Evolutionary conservation across 2,888 invertebrate species (phyloP).

Genomic region (Platycheirus rosarum): DNA sequence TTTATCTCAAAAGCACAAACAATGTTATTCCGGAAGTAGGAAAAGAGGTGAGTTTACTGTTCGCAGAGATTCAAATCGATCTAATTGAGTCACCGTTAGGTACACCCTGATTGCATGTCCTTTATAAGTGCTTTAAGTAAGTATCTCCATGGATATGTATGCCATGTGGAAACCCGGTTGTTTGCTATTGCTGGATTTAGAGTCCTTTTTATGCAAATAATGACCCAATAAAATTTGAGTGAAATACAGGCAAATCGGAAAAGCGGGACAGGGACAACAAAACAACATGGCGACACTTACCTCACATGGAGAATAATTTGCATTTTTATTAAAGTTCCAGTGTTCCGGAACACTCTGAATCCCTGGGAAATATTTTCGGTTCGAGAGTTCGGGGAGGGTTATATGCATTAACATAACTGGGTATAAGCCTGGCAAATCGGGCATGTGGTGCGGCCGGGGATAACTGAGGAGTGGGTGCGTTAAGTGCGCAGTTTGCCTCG

Average conservation of each 20-base stretch:
- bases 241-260: neutral
- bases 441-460: slow-evolving; percentile 5
- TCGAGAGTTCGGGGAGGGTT: slow-evolving; percentile 1
- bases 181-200: slow-evolving; percentile 36
- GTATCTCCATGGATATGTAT: neutral
- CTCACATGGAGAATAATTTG: slow-evolving; percentile 61
- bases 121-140: slow-evolving; percentile 45
- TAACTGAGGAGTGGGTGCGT: slow-evolving; percentile 26
- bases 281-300: slow-evolving; percentile 62
- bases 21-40: slow-evolving; percentile 37
- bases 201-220: slow-evolving; percentile 67
- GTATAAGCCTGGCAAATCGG: slow-evolving; percentile 1
- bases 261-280: slow-evolving; percentile 13
- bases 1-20: slow-evolving; percentile 54
- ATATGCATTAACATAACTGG: slow-evolving; percentile 56
- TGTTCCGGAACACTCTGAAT: slow-evolving; percentile 24
- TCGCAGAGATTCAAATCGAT: slow-evolving; percentile 59
- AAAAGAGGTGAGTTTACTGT: slow-evolving; percentile 52
- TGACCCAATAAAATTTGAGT: slow-evolving; percentile 59
- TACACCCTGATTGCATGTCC: slow-evolving; percentile 34
- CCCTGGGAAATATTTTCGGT: neutral
- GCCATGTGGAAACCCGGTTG: slow-evolving; percentile 25
- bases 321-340: slow-evolving; percentile 63
- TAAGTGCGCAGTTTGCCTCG: slow-evolving; percentile 62
- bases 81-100: slow-evolving; percentile 67